Conservation (phyloP, 2,797 vertebrate genomes). For the Gymnothorax reevesii region DNA sequence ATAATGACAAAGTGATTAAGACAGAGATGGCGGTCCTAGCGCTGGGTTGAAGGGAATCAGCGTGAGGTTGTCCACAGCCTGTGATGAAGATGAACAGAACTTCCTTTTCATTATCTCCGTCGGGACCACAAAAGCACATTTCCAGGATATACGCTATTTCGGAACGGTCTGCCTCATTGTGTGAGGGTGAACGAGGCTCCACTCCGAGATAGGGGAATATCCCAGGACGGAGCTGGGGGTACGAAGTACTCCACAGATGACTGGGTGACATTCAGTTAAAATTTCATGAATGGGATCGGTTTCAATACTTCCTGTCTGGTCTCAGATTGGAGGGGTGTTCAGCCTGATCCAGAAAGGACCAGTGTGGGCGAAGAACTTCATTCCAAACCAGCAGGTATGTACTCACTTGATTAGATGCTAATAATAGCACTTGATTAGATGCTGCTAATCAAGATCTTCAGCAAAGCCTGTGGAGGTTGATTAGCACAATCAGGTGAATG, state of each 20-base stretch:
- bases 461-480: no score
- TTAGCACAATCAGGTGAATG: no score
- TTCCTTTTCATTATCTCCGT: neutral
- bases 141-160: neutral
- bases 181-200: neutral
- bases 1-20: neutral
- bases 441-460: no score
- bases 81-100: neutral
- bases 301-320: conserved; percentile 64
- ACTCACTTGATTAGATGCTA: no score
- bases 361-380: no score
- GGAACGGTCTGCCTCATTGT: neutral
- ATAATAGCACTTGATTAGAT: no score
- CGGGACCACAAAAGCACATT: neutral
- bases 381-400: no score
- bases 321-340: conserved; percentile 32
- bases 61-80: neutral
- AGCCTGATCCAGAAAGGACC: no score
- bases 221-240: conserved; percentile 3
- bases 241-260: conserved; percentile 57
- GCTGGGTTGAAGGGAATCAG: neutral
- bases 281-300: conserved; percentile 58
- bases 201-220: conserved; percentile 22
- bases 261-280: conserved; percentile 54
- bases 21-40: neutral